Evolutionary conservation across 2,888 invertebrate genomes (phyloP), one percentile per base, ranked within the genome.

Genomic region (Brachyopa scutellaris): DNA sequence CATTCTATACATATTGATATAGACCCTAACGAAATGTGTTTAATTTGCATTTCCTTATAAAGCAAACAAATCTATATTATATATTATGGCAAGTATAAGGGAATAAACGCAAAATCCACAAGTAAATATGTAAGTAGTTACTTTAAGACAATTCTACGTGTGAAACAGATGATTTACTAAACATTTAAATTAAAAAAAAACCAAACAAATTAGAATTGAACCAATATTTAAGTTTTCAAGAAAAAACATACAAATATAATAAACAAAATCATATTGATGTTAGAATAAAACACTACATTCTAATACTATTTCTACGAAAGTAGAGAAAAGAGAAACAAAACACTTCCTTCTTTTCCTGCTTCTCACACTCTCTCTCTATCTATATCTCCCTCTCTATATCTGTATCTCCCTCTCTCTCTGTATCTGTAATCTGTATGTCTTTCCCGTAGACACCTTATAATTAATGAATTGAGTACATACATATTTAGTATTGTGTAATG

Each of bases 1-100:
- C 70, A 82, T 72, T 82, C 82, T 82, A 82, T 82, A 82, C 82
- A 82, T 77, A 82, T 82, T 82, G 82, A 82, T 82, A 82, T 77
- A 76, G 82, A 82, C 53, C 53, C 61, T 66, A 70, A 70, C 33
- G 38, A 77, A 72, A 82, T 77, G 70, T 82, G 69, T 82, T 72
- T 61, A 72, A 72, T 72, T 82, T 82, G 82, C 76, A 77, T 82
- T 70, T 70, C 64, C 69, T 70, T 82, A 45, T 69, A 49, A 70
- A 82, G 49, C 53, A 77, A 77, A 66, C 47, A 77, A 82, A 70
- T 70, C 64, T 70, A 76, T 70, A 70, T 57, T 76, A 66, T 74
- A 69, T 67, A 84, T 57, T 61, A 84, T 47, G 53, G 61, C 47
- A 49, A 73, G 33, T 33, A 82, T 66, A 82, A 77, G 76, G 77